phyloP scores from a whole-genome alignment of 2,113 vertebrate genomes.

The Micronycteris hirsuta region DNA sequence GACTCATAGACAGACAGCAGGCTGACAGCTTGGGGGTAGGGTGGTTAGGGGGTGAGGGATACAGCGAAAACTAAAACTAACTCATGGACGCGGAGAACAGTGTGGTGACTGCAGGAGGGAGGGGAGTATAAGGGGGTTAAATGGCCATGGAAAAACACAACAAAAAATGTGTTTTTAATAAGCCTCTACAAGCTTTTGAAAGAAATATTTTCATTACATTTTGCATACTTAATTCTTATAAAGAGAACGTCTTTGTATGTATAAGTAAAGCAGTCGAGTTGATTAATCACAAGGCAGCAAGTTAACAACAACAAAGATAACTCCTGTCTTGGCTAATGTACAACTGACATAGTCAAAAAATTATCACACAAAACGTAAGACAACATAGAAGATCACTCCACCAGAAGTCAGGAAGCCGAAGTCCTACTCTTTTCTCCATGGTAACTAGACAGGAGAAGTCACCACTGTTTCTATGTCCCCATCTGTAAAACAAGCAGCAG shows the following conservation, averaged over 20 bases:
- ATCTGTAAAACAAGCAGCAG: background rate
- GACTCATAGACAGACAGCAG: too few relatives aligned
- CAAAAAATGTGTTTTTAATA: too few relatives aligned
- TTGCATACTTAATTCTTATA: background rate
- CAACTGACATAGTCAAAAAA: background rate
- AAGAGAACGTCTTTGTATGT: background rate
- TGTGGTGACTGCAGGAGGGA: too few relatives aligned
- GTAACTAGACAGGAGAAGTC: background rate
- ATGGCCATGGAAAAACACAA: too few relatives aligned
- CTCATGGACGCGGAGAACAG: too few relatives aligned
- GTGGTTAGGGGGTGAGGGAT: too few relatives aligned
- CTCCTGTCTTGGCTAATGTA: background rate
- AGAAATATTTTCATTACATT: background rate
- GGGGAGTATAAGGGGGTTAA: too few relatives aligned
- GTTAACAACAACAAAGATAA: background rate
- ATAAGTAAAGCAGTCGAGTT: background rate
- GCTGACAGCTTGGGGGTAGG: too few relatives aligned
- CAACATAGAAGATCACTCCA: background rate
- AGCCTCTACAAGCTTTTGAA: background rate
- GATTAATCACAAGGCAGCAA: background rate
- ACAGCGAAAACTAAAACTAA: too few relatives aligned
- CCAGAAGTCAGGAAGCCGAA: background rate
- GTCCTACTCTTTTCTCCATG: background rate
- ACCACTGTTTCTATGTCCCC: background rate
- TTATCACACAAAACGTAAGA: background rate